Evolutionary conservation across 1,140 invertebrate genomes (phyloP).

Genomic region (Acromyrmex heyeri): DNA sequence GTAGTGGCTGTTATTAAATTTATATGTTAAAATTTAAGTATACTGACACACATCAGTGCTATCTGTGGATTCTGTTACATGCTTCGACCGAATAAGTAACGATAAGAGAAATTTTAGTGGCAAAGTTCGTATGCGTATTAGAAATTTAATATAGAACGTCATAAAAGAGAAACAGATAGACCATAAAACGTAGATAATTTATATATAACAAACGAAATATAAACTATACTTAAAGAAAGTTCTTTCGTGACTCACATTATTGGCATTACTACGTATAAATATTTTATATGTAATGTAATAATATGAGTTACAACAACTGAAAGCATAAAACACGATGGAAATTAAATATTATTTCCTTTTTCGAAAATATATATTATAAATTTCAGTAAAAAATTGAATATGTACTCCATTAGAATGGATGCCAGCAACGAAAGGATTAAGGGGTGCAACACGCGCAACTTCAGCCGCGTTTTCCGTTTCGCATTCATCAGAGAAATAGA

Average conservation of each 20-base stretch:
- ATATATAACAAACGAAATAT: neutral
- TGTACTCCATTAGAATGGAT: conserved; percentile 23
- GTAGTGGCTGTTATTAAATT: neutral
- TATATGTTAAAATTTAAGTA: neutral
- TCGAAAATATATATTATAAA: neutral
- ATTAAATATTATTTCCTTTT: conserved; percentile 20
- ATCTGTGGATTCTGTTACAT: neutral
- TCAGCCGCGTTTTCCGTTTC: neutral
- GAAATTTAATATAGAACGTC: neutral
- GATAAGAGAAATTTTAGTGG: neutral
- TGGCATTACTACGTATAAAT: neutral
- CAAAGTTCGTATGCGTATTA: neutral
- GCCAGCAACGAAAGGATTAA: conserved; percentile 21
- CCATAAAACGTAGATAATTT: neutral
- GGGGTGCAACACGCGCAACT: neutral
- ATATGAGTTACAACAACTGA: neutral
- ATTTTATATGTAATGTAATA: conserved; percentile 4
- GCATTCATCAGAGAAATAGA: neutral
- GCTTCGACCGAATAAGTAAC: neutral
- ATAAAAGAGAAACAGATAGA: neutral
- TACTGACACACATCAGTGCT: too few species aligned
- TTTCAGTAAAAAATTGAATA: neutral
- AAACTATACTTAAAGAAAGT: neutral
- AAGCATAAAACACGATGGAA: neutral
- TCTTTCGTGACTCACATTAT: too few species aligned